Conservation (phyloP, 1,140 invertebrate genomes). For the Halictus rubicundus region DNA sequence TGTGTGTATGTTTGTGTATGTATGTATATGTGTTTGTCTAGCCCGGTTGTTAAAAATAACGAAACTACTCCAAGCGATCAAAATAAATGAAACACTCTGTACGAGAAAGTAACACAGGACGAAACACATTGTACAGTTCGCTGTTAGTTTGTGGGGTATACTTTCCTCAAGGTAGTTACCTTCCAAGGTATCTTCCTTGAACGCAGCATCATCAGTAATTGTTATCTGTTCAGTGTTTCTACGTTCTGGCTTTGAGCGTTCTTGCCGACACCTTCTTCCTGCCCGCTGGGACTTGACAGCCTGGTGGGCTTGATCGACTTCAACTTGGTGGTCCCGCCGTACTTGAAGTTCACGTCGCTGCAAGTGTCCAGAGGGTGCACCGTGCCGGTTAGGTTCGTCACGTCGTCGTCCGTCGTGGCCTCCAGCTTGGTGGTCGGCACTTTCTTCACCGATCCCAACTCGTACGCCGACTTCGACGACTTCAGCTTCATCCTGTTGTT, state of each 20-base stretch:
- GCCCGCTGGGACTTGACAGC: constrained; percentile 52
- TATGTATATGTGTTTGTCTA: too few relatives aligned
- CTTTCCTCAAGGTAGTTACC: constrained; percentile 24
- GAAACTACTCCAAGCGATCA: not conserved
- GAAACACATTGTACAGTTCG: constrained; percentile 26
- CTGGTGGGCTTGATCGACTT: constrained; percentile 81
- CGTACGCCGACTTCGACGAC: constrained; percentile 80
- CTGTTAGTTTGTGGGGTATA: constrained; percentile 39
- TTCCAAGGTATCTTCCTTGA: constrained; percentile 64
- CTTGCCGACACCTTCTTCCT: constrained; percentile 66
- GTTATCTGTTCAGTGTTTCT: constrained; percentile 75
- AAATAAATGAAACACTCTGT: constrained; percentile 7
- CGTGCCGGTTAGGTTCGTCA: constrained; percentile 68
- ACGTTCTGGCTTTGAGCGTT: constrained; percentile 67
- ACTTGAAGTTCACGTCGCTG: constrained; percentile 85
- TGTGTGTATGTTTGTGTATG: too few relatives aligned
- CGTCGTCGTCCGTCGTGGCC: constrained; percentile 72
- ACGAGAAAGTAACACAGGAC: constrained; percentile 1
- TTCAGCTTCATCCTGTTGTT: constrained; percentile 77
- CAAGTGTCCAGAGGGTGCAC: constrained; percentile 83
- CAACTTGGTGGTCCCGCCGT: constrained; percentile 85
- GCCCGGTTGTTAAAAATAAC: not conserved
- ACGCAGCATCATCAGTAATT: constrained; percentile 67
- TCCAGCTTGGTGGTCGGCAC: constrained; percentile 78
- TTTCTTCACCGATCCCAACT: constrained; percentile 80